Base-by-base conservation (phyloP, 92 coral and sea anemone genomes). In the Actinernus sp. region DNA sequence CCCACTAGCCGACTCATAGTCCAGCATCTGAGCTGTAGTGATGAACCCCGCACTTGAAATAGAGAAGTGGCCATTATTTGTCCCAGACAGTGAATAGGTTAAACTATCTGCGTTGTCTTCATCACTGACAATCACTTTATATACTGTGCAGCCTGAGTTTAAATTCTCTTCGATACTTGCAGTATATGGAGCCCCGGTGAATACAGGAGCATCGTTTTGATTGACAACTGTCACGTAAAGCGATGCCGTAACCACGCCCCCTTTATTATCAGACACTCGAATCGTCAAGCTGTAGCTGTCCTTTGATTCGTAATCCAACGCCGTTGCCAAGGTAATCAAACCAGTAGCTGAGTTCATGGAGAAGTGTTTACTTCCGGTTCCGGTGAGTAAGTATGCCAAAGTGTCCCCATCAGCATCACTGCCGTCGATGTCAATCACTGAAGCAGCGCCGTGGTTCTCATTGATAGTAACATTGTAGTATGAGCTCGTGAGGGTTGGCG, bases 41-140 rank as follows among this genome's bases (percentile, higher is more conserved):
- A 84, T 56, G 0, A 78, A 59, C 27, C 90, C 90, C 27, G 81
- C 72, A 0, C 63, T 18, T 3, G 88, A 74, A 39, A 71, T 31
- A 0, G 46, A 55, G 61, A 58, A 71, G 19, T 71, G 58, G 9
- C 44, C 22, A n/a, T 31, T 43, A 58, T 71, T 71, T 46, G 68
- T 71, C 5, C 78, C 78, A 31, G 78, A 58, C n/a, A 71, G 13
- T 20, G 45, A 13, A 27, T 37, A 71, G 0, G 30, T 14, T 0
- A 23, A 8, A 2, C 68, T 14, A 39, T 71, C 78, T 14, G 45
- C 21, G 11, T 24, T 41, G 50, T 81, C 88, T 19, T 53, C 58
- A 31, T 81, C 88, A 3, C 17, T 19, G 2, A 70, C 76, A 1
- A 44, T 56, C 6, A 64, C 71, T 26, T 50, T 20, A 16, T 61